Conservation (phyloP, 2,888 invertebrate genomes). For the Latrodectus hesperus region DNA sequence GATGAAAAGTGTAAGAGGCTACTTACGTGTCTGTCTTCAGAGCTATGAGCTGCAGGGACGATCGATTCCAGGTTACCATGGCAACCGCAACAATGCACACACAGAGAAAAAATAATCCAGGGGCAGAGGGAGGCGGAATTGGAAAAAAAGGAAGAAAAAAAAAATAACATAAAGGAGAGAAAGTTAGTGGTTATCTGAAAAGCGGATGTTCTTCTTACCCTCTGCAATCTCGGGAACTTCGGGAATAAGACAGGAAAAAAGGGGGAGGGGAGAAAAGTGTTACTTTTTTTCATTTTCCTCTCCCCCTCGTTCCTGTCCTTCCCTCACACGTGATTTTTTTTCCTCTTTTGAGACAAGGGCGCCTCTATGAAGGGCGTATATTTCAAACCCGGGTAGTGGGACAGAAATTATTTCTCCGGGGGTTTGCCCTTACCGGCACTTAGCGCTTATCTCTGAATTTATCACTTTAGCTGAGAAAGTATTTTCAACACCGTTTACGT, state of each 20-base stretch:
- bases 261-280: slow-evolving; percentile 17
- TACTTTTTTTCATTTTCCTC: slow-evolving; percentile 11
- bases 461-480: neutral
- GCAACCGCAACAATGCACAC: slow-evolving; percentile 62
- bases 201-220: slow-evolving; percentile 69
- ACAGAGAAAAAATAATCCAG: slow-evolving; percentile 64
- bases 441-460: slow-evolving; percentile 5
- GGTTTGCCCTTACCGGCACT: neutral
- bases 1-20: slow-evolving; percentile 69
- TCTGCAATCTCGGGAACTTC: slow-evolving; percentile 67
- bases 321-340: slow-evolving; percentile 1
- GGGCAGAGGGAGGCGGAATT: slow-evolving; percentile 29
- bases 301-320: neutral
- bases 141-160: slow-evolving; percentile 30
- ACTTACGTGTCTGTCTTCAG: slow-evolving; percentile 70
- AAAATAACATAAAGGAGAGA: slow-evolving; percentile 52
- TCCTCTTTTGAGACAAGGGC: slow-evolving; percentile 6
- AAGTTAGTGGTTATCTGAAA: slow-evolving; percentile 69
- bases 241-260: slow-evolving; percentile 59
- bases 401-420: neutral
- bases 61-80: slow-evolving; percentile 62
- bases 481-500: too few relatives aligned
- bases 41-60: slow-evolving; percentile 69
- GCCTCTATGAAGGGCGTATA: slow-evolving; percentile 1
- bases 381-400: neutral